phyloP scores from a whole-genome alignment of 2,888 invertebrate genomes.

The Eurytoma californica region DNA sequence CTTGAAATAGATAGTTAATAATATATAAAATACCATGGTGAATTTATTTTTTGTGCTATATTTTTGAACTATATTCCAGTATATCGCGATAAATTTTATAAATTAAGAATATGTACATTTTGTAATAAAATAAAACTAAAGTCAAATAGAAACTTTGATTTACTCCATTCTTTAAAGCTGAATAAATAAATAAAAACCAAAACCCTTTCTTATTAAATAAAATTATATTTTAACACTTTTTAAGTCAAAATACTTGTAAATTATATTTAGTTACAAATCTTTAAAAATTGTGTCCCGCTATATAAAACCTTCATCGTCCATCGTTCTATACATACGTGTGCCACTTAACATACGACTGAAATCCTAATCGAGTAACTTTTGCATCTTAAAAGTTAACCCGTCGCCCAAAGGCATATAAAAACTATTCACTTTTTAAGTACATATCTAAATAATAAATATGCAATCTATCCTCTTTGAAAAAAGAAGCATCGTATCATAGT shows the following conservation, averaged over 20 bases:
- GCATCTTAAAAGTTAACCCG: conserved; percentile 19
- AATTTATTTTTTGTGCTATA: no score
- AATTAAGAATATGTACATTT: no score
- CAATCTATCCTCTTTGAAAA: background rate
- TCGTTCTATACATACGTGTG: conserved; percentile 1
- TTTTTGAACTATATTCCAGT: no score
- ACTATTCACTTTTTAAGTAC: background rate
- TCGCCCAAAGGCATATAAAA: no score
- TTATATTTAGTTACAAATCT: conserved; percentile 39
- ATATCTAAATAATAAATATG: conserved; percentile 12
- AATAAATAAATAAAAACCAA: no score
- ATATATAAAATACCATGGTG: no score
- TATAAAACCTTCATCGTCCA: conserved; percentile 14
- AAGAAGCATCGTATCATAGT: background rate
- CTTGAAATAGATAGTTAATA: no score
- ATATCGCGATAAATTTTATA: no score
- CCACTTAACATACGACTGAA: conserved; percentile 17
- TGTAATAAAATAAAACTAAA: no score
- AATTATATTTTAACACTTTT: conserved; percentile 33
- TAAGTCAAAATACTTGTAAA: conserved; percentile 22
- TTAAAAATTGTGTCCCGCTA: background rate
- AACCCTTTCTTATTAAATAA: background rate
- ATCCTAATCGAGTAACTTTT: conserved; percentile 29
- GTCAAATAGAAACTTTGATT: no score
- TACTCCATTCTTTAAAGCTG: no score